Conservation (phyloP, 2,113 vertebrate genomes). For the Phaethon lepturus region DNA sequence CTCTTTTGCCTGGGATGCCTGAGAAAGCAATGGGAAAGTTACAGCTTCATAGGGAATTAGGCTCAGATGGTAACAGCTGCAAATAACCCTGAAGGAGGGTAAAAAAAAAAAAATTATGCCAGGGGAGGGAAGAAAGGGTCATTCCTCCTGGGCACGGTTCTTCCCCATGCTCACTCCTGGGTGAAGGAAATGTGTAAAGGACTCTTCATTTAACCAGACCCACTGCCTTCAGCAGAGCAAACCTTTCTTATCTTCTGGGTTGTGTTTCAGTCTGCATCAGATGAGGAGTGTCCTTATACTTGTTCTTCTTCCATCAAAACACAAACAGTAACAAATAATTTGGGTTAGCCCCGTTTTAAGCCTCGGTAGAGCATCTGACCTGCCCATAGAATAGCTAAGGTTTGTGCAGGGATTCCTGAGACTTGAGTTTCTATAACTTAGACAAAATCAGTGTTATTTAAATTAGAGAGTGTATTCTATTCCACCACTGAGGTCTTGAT, state of each 20-base stretch:
- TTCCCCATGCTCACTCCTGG: neutral
- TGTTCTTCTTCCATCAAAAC: neutral
- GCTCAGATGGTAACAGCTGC: neutral
- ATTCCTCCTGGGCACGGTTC: rapidly evolving
- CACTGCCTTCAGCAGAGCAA: neutral
- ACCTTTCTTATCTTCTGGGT: neutral
- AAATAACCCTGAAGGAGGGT: neutral
- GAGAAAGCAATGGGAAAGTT: neutral
- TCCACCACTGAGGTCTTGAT: neutral
- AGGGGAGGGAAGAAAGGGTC: neutral
- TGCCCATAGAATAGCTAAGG: neutral
- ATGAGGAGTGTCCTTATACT: neutral
- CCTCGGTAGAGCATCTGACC: neutral
- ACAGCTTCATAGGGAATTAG: neutral
- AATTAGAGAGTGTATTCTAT: neutral
- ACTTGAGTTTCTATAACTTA: neutral
- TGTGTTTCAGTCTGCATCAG: neutral
- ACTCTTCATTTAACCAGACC: neutral
- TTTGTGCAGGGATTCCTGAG: neutral
- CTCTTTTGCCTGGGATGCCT: neutral
- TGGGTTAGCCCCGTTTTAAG: neutral
- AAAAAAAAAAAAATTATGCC: neutral
- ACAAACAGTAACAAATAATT: neutral
- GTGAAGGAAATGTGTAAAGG: neutral
- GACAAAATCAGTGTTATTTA: neutral